Conservation (phyloP, 2,888 invertebrate genomes). For the Hanleya hanleyi region DNA sequence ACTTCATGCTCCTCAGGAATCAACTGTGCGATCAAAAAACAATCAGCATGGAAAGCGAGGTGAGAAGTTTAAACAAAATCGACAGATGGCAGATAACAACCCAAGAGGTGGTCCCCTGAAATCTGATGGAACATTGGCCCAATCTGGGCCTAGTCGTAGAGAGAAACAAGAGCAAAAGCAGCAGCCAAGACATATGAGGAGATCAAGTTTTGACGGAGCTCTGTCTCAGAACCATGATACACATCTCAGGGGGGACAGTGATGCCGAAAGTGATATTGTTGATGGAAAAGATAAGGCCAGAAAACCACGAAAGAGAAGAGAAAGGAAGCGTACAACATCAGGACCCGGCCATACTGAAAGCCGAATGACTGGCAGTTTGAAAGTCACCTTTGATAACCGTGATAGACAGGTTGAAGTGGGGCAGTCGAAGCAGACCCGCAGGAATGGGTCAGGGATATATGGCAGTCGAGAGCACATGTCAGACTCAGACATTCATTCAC, state of each 20-base stretch:
- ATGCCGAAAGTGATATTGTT: neutral
- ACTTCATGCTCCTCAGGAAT: too few species aligned
- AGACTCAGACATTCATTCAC: conserved; percentile 15
- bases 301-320: neutral
- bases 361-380: neutral
- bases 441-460: neutral
- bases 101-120: too few species aligned
- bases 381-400: conserved; percentile 14
- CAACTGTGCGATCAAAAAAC: too few species aligned
- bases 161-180: too few species aligned
- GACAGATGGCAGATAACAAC: too few species aligned
- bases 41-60: too few species aligned
- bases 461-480: conserved; percentile 1
- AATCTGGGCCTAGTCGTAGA: too few species aligned
- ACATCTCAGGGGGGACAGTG: neutral
- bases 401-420: conserved; percentile 15
- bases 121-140: too few species aligned
- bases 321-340: neutral
- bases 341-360: neutral
- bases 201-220: conserved; percentile 1
- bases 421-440: neutral
- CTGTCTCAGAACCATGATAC: neutral
- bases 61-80: too few species aligned
- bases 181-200: too few species aligned
- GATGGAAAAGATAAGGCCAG: neutral